These are phyloP conservation scores for Pristis pectinata DNA, from an alignment of 2,797 vertebrate genomes.

Conservation along the genomic window DNA sequence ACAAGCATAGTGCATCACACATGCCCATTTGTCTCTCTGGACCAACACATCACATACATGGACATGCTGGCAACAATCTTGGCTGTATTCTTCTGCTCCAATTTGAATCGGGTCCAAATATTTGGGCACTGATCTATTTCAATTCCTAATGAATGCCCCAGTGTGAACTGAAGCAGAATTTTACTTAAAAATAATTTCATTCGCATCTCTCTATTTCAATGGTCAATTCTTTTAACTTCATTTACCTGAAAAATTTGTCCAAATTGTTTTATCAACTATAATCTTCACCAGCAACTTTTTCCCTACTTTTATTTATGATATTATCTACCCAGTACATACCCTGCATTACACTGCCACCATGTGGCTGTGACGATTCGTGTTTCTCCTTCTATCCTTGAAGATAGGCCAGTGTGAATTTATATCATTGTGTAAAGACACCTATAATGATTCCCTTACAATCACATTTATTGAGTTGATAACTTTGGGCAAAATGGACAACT, in stretches of 20 bases:
- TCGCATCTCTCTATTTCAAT: background rate
- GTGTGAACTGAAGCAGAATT: background rate
- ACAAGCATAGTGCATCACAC: too few relatives aligned
- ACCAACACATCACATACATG: too few relatives aligned
- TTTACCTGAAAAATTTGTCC: background rate
- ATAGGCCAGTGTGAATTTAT: background rate
- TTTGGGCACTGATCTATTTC: background rate
- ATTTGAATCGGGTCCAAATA: too few relatives aligned
- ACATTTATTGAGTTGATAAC: background rate
- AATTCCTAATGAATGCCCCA: background rate
- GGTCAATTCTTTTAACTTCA: background rate
- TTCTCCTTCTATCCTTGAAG: background rate
- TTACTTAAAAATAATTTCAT: background rate
- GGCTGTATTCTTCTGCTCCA: too few relatives aligned
- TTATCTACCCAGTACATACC: background rate
- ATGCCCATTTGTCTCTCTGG: too few relatives aligned
- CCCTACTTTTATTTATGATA: background rate
- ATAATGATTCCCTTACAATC: background rate
- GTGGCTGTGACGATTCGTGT: background rate
- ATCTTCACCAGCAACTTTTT: background rate
- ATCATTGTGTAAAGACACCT: background rate
- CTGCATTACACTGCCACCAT: background rate
- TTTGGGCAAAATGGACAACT: background rate
- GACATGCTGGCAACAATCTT: too few relatives aligned
- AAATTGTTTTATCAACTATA: background rate